Evolutionary conservation across 2,888 invertebrate genomes (phyloP).

Genomic region (Abrostola tripartita): DNA sequence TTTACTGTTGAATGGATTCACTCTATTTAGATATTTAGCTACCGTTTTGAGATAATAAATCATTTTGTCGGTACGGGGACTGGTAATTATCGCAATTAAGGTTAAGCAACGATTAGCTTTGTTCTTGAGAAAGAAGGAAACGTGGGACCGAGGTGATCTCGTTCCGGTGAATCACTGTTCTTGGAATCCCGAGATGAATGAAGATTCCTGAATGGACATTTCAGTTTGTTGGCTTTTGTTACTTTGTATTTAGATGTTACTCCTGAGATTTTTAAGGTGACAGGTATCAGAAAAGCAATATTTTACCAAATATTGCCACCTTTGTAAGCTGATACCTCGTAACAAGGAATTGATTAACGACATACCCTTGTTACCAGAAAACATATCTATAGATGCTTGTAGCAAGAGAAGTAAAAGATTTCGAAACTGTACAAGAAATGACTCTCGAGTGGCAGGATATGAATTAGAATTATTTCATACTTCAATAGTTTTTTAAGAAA

Average conservation of each 20-base stretch:
- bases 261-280: neutral
- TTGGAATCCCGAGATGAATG: slow-evolving; percentile 43
- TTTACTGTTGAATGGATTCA: slow-evolving; percentile 31
- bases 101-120: slow-evolving; percentile 85
- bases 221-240: slow-evolving; percentile 10
- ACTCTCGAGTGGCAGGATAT: no score
- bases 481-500: no score
- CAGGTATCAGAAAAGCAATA: neutral
- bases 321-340: slow-evolving; percentile 50
- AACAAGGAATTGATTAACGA: slow-evolving; percentile 52
- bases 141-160: slow-evolving; percentile 66
- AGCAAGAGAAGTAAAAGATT: no score
- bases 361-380: slow-evolving; percentile 10
- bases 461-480: no score
- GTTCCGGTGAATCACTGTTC: slow-evolving; percentile 50
- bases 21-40: slow-evolving; percentile 61
- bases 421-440: no score
- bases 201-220: slow-evolving; percentile 31
- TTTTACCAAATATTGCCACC: neutral
- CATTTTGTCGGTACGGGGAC: slow-evolving; percentile 76
- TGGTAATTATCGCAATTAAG: slow-evolving; percentile 85
- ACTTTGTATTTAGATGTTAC: slow-evolving; percentile 33
- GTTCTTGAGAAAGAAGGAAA: slow-evolving; percentile 74
- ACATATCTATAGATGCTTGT: neutral
- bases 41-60: slow-evolving; percentile 76